Evolutionary conservation across 1,140 invertebrate genomes (phyloP).

Genomic region (silkworm (Bombyx mori)): ASM3026992v2 NC_085133.1:2478001-2478500

Average conservation of each 20-base stretch:
- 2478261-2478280: constrained; percentile 1
- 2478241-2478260: background rate
- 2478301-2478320: constrained; percentile 5
- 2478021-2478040: too few relatives aligned
- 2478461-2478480: too few relatives aligned
- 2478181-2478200: background rate
- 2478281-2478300: background rate
- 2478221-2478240: constrained; percentile 3
- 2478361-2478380: background rate
- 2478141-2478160: background rate
- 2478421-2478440: too few relatives aligned
- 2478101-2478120: too few relatives aligned
- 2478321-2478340: background rate
- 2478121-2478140: too few relatives aligned
- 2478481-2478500: too few relatives aligned
- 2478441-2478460: too few relatives aligned
- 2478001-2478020: too few relatives aligned
- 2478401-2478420: background rate
- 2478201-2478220: background rate
- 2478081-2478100: too few relatives aligned
- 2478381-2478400: background rate
- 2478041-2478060: too few relatives aligned
- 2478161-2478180: background rate
- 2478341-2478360: constrained; percentile 2
- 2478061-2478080: too few relatives aligned